These are phyloP conservation scores for Tetrapedia diversipes DNA, from an alignment of 2,888 invertebrate species.

Conservation along the genomic window DNA sequence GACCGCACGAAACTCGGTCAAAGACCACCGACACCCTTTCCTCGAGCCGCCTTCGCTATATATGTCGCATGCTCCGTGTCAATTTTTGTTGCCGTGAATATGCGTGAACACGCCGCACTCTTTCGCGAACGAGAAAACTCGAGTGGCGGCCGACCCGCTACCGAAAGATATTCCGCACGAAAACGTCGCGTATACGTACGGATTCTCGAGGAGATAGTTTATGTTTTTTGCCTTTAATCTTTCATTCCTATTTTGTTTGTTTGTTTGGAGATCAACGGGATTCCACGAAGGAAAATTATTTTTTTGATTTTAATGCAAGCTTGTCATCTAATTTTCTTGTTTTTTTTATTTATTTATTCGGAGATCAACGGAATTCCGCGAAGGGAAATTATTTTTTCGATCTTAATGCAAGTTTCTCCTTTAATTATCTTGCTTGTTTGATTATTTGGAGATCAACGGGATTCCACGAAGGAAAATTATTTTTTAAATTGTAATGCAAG, in stretches of 20 bases:
- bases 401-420: too few relatives aligned
- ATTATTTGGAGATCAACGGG: background rate
- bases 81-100: constrained; percentile 57
- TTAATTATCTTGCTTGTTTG: background rate
- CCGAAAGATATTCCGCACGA: constrained; percentile 28
- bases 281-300: too few relatives aligned
- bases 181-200: background rate
- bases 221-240: background rate
- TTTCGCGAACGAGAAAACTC: constrained; percentile 26
- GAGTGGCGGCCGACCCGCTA: constrained; percentile 9
- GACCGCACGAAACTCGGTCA: constrained; percentile 74
- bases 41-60: constrained; percentile 47
- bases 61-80: constrained; percentile 52
- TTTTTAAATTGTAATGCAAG: too few relatives aligned
- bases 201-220: background rate
- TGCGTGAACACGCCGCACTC: constrained; percentile 55
- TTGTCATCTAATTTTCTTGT: too few relatives aligned
- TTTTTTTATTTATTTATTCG: too few relatives aligned
- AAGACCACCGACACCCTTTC: constrained; percentile 73
- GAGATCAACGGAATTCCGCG: too few relatives aligned
- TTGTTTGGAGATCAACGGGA: too few relatives aligned
- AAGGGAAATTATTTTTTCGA: too few relatives aligned
- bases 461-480: too few relatives aligned
- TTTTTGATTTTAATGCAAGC: too few relatives aligned
- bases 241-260: background rate